Percentiles rank a stretch among this genome's conserved stretches.
Evolutionary conservation across 2,888 invertebrate species (phyloP).

Genomic region (Lampropteryx suffumata): DNA sequence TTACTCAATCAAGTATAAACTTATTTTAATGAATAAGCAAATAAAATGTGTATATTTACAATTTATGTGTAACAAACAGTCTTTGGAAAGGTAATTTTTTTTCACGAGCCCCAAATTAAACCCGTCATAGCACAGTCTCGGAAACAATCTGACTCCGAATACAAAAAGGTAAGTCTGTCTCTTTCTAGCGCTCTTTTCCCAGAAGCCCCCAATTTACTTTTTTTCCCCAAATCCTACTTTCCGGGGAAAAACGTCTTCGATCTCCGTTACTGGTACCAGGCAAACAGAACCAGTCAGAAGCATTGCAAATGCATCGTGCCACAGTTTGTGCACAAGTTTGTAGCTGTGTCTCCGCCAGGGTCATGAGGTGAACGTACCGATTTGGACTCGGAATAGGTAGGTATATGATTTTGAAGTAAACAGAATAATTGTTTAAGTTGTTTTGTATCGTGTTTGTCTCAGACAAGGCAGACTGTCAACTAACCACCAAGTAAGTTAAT

Average conservation of each 20-base stretch:
- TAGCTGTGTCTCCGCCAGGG: slow-evolving; percentile 1
- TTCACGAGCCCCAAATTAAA: no score
- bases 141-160: no score
- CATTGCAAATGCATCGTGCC: slow-evolving; percentile 18
- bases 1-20: no score
- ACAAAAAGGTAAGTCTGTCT: neutral
- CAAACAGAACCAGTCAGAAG: slow-evolving; percentile 7
- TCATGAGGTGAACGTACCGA: slow-evolving; percentile 25
- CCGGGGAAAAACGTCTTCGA: slow-evolving; percentile 36
- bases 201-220: slow-evolving; percentile 9
- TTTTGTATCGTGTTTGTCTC: no score
- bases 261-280: slow-evolving; percentile 32
- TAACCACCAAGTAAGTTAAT: no score
- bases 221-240: slow-evolving; percentile 28
- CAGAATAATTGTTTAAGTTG: no score
- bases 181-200: slow-evolving; percentile 18
- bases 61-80: no score
- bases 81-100: no score
- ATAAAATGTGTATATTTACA: no score
- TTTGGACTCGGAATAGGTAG: neutral
- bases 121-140: no score
- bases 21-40: no score
- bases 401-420: neutral
- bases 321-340: slow-evolving; percentile 19
- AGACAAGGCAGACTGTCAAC: no score